Percentiles rank a stretch among this genome's conserved stretches.
Conservation (phyloP, 2,113 vertebrate genomes). For the Bombycilla garrulus region DNA sequence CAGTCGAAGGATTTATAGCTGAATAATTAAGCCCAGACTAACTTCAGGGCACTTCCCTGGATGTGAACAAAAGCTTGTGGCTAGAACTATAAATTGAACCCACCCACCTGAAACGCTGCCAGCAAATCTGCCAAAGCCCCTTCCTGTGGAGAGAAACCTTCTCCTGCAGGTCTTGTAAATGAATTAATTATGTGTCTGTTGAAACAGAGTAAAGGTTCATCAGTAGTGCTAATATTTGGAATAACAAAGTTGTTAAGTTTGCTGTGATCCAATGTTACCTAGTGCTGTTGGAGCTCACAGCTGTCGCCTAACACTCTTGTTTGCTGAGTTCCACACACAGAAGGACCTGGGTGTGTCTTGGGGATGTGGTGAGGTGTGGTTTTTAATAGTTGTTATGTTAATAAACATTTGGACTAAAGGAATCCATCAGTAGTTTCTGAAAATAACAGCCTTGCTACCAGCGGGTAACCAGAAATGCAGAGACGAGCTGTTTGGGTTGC, state of each 20-base stretch:
- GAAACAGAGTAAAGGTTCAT: constrained; percentile 22
- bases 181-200: constrained; percentile 36
- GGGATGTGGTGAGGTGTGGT: neutral
- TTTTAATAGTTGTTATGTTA: constrained; percentile 11
- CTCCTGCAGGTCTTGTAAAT: constrained; percentile 47
- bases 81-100: constrained; percentile 10
- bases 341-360: neutral
- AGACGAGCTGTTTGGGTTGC: neutral
- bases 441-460: constrained; percentile 10
- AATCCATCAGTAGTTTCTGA: neutral
- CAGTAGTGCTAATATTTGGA: constrained; percentile 29
- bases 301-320: neutral
- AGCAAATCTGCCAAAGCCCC: constrained; percentile 22
- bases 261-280: neutral
- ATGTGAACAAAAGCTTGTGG: constrained; percentile 19
- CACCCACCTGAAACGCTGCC: constrained; percentile 2
- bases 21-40: constrained; percentile 35
- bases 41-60: constrained; percentile 16
- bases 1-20: neutral
- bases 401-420: constrained; percentile 16
- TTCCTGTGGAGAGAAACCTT: constrained; percentile 14
- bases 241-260: constrained; percentile 45
- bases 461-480: neutral
- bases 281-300: neutral
- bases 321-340: neutral